Evolutionary conservation across 2,888 invertebrate genomes (phyloP), one percentile per base, ranked within the genome.

Genomic region (Dromius quadrimaculatus): DNA sequence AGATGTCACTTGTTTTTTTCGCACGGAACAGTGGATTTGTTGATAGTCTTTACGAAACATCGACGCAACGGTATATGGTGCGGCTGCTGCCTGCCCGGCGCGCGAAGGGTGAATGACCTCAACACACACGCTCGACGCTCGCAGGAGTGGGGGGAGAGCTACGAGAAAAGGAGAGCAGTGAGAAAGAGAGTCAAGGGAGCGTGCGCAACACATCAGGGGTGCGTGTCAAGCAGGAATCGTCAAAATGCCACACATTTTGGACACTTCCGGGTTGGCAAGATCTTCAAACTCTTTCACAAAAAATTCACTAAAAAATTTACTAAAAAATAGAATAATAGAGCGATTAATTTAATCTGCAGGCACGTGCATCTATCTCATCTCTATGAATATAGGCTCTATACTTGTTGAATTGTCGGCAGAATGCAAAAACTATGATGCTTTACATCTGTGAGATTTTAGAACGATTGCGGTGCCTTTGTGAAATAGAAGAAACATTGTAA

Each of bases 71-170:
- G 65, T 65, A 65, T 54, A 54, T 54, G 50, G 23, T 54, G 41
- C 41, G 63, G 43, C 63, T 63, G 66, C 66, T 54, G 23, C 54
- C 41, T 22, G 66, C 22, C 36, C 66, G 54, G 54, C 57, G 47
- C 54, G 57, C 66, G 38, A 41, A 20, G 57, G 66, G 66, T 66
- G 54, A 66, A 66, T 66, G 66, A 66, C 66, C 66, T 66, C 54
- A 57, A 23, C 45, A 63, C 63, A 63, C 63, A 63, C 63, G 63
- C 63, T 63, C 45, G 63, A 47, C 54, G 66, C 54, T 66, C 15
- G 57, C 8, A 11, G 66, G 9, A 41, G 38, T 20, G 43, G 63
- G 63, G 63, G 45, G 45, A 34, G 34, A 17, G 36, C 5, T 15
- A 15, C 13, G 59, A 17, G 59, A 32, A 15, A 4, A 17, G 11